These are phyloP conservation scores for Hemicrepidius hirtus DNA, from an alignment of 2,888 invertebrate species.

Conservation along the genomic window DNA sequence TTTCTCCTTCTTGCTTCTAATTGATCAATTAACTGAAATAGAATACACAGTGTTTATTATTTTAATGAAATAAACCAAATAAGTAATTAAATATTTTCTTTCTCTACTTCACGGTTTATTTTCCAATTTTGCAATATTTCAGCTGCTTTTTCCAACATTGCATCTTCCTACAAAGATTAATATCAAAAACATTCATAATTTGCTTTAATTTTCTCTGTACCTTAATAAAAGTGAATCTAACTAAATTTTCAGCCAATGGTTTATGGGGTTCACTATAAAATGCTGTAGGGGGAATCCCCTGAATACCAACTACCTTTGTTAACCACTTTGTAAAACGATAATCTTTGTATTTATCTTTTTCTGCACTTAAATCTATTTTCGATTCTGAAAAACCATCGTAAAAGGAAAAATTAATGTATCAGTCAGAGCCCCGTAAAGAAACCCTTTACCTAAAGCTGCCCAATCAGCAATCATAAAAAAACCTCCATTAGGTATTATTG, in stretches of 20 bases:
- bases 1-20: no score
- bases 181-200: neutral
- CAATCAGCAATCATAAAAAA: conserved; percentile 98
- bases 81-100: no score
- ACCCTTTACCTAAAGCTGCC: conserved; percentile 83
- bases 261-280: conserved; percentile 92
- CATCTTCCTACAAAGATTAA: conserved; percentile 80
- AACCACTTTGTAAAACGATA: conserved; percentile 97
- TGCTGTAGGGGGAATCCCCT: conserved; percentile 95
- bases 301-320: conserved; percentile 92
- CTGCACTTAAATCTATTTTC: conserved; percentile 73
- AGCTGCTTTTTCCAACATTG: conserved; percentile 80
- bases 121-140: conserved; percentile 79
- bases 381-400: neutral
- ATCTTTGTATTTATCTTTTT: conserved; percentile 85
- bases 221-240: conserved; percentile 97
- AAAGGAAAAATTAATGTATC: neutral
- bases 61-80: no score
- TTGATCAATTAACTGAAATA: no score
- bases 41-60: no score
- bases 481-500: conserved; percentile 96
- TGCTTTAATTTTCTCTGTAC: conserved; percentile 68
- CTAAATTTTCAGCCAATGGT: conserved; percentile 86
- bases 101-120: neutral
- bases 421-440: no score